These are phyloP conservation scores for Pygoscelis antarcticus DNA, from an alignment of 2,113 vertebrate species.

Conservation along the genomic window DNA sequence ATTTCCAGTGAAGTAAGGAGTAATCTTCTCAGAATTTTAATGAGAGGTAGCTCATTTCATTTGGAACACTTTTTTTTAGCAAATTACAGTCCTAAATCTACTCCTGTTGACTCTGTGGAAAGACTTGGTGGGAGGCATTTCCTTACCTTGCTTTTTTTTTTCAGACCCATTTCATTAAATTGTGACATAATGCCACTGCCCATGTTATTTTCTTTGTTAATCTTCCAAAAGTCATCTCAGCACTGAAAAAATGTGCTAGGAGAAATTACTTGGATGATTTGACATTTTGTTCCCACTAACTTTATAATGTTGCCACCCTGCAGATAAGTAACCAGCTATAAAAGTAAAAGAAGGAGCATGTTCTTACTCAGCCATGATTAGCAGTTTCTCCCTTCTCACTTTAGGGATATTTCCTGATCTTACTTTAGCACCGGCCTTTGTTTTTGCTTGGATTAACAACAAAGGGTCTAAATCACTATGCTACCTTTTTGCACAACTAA, in stretches of 20 bases:
- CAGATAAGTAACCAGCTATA: constrained; percentile 41
- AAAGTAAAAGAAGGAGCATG: neutral
- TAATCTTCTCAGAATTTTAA: neutral
- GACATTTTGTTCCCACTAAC: constrained; percentile 19
- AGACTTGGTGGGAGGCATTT: neutral
- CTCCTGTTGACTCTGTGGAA: neutral
- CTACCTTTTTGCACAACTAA: constrained; percentile 41
- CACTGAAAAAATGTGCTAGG: neutral
- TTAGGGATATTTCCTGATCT: constrained; percentile 51
- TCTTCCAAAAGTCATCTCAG: neutral
- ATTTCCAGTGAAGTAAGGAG: neutral
- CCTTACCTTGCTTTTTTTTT: neutral
- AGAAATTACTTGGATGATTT: neutral
- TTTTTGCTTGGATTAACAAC: constrained; percentile 35
- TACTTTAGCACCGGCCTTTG: constrained; percentile 41
- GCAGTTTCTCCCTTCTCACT: constrained; percentile 31
- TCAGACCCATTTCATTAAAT: neutral
- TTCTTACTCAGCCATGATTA: neutral
- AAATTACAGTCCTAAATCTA: neutral
- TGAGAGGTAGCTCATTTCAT: neutral
- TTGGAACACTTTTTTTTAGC: neutral
- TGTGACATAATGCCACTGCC: neutral
- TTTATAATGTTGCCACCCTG: neutral
- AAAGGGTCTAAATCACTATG: constrained; percentile 17
- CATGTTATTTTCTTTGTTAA: constrained; percentile 17